Evolutionary conservation across 2,797 vertebrate genomes (phyloP).

Genomic region (Takifugu ocellatus): DNA sequence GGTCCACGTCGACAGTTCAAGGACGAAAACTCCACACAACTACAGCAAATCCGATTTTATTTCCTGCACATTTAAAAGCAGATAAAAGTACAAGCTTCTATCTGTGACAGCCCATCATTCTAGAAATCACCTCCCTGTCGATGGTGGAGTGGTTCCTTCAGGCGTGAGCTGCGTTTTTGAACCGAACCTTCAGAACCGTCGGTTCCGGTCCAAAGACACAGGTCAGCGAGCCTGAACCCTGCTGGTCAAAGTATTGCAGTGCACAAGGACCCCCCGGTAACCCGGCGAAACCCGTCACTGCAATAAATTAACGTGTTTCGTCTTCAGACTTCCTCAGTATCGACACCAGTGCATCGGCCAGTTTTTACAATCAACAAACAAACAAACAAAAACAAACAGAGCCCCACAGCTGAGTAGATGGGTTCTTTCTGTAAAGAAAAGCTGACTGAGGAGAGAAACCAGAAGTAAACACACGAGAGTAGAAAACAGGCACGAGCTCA

Average conservation of each 20-base stretch:
- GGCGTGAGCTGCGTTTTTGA: background rate
- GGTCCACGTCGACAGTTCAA: background rate
- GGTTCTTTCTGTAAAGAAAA: background rate
- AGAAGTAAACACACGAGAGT: constrained; percentile 7
- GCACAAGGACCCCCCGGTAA: constrained; percentile 5
- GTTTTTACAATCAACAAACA: constrained; percentile 2
- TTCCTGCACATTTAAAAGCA: constrained; percentile 62
- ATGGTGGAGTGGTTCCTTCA: background rate
- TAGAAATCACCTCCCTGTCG: constrained; percentile 6
- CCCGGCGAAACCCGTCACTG: background rate
- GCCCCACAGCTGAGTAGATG: background rate
- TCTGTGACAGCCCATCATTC: constrained; percentile 11
- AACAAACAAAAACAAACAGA: constrained; percentile 1
- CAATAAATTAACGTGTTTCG: constrained; percentile 53
- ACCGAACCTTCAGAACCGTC: background rate
- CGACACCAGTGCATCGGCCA: constrained; percentile 59
- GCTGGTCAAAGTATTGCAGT: constrained; percentile 38
- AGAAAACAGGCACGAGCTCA: constrained; percentile 28
- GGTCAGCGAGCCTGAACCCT: constrained; percentile 13
- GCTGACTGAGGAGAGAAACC: constrained; percentile 10
- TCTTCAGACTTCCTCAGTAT: constrained; percentile 24
- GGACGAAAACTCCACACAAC: background rate
- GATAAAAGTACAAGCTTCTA: constrained; percentile 32
- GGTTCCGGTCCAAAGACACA: background rate
- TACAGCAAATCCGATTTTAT: constrained; percentile 59